phyloP scores from a whole-genome alignment of 2,888 invertebrate genomes.

The Cyaniris semiargus region DNA sequence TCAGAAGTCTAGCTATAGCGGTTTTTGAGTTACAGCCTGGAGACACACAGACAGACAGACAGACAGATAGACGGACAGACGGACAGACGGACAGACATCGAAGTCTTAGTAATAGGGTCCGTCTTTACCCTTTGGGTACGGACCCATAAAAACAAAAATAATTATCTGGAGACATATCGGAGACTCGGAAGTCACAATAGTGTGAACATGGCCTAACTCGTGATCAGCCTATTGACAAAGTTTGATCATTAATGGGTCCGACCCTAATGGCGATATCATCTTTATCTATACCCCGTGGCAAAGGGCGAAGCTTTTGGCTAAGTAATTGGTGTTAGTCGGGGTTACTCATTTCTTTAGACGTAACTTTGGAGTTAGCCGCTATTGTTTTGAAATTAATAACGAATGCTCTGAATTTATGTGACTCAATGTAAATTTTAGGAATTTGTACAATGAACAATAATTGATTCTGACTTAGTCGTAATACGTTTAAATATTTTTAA shows the following conservation, averaged over 20 bases:
- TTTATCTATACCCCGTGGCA: constrained; percentile 14
- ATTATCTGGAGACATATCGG: not conserved
- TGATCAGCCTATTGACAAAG: constrained; percentile 4
- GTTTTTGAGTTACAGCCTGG: too few relatives aligned
- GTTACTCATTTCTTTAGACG: not conserved
- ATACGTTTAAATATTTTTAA: too few relatives aligned
- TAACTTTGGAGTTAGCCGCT: not conserved
- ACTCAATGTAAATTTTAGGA: not conserved
- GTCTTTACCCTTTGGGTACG: too few relatives aligned
- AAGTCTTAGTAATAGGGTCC: too few relatives aligned
- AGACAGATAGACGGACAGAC: too few relatives aligned
- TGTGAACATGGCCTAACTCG: constrained; percentile 1
- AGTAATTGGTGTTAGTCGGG: constrained; percentile 15
- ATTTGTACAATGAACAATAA: not conserved
- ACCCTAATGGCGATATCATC: constrained; percentile 24
- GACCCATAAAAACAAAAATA: not conserved
- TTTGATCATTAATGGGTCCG: constrained; percentile 21
- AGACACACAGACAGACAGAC: too few relatives aligned
- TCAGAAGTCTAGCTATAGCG: too few relatives aligned
- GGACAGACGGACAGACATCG: too few relatives aligned
- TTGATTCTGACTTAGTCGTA: too few relatives aligned
- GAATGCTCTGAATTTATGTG: not conserved
- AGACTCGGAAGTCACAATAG: not conserved
- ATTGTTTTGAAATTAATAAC: not conserved
- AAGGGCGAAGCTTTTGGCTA: constrained; percentile 5